phyloP scores from a whole-genome alignment of 2,113 vertebrate genomes.

The Thryonomys swinderianus region DNA sequence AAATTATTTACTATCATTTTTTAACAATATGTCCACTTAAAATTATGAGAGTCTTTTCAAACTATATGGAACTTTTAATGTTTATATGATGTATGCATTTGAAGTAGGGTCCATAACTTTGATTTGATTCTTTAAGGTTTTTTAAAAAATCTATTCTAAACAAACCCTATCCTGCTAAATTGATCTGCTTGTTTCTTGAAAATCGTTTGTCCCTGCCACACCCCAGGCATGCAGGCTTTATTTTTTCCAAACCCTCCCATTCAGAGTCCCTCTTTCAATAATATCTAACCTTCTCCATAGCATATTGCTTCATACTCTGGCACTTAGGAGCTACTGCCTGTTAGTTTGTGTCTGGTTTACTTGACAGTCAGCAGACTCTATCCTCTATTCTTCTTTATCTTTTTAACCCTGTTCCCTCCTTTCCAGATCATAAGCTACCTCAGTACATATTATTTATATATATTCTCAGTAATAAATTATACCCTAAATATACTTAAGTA shows the following conservation, averaged over 20 bases:
- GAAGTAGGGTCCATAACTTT: background rate
- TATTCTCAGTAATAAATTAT: background rate
- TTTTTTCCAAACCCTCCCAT: background rate
- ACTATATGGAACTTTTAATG: background rate
- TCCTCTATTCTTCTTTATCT: background rate
- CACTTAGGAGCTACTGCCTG: background rate
- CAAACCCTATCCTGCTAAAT: background rate
- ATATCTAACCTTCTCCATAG: background rate
- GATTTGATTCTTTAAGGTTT: background rate
- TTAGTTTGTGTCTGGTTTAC: background rate
- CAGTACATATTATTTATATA: background rate
- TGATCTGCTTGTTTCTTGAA: background rate
- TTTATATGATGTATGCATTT: background rate
- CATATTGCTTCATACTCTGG: accelerated
- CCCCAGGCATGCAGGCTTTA: background rate
- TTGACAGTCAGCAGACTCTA: background rate
- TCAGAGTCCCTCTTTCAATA: background rate
- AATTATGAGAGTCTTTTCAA: background rate
- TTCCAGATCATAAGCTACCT: background rate
- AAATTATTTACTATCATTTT: background rate
- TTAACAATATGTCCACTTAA: background rate
- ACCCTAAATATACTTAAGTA: background rate
- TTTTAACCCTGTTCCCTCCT: background rate
- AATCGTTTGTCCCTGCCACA: background rate
- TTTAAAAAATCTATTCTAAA: background rate